phyloP scores from a whole-genome alignment of 2,113 vertebrate species.

The mouse (Mus musculus) region DNA sequence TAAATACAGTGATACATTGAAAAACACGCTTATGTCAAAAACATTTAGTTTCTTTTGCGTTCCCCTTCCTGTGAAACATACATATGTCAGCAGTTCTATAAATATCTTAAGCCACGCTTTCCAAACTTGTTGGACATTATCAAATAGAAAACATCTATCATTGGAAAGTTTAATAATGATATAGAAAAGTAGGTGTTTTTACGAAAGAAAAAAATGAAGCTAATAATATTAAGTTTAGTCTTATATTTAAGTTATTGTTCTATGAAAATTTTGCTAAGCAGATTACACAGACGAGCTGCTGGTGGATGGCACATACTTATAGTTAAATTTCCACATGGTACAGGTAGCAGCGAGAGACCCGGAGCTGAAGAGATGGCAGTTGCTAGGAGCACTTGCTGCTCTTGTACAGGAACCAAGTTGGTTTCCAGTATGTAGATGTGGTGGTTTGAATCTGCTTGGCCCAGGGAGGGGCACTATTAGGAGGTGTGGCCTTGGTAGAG shows the following conservation, averaged over 20 bases:
- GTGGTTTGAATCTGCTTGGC: no score
- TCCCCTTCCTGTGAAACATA: neutral
- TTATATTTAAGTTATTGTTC: conserved; percentile 10
- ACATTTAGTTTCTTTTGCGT: conserved; percentile 33
- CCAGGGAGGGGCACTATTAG: no score
- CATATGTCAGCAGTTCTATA: neutral
- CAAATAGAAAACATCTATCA: neutral
- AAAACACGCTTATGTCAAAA: neutral
- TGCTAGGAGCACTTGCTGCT: neutral
- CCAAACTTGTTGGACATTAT: conserved; percentile 51
- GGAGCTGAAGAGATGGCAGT: neutral
- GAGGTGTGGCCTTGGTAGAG: no score
- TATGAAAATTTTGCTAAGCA: neutral
- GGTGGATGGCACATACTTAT: neutral
- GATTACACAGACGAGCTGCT: neutral
- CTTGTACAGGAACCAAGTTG: neutral
- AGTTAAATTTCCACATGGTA: neutral
- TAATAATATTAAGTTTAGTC: conserved; percentile 8
- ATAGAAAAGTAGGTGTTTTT: neutral
- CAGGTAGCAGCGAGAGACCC: neutral
- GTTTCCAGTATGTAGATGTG: neutral
- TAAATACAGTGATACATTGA: conserved; percentile 3
- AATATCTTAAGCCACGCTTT: conserved; percentile 2
- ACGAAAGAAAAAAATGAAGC: neutral
- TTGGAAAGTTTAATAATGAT: conserved; percentile 30